phyloP scores from a whole-genome alignment of 2,888 invertebrate species.

The Drosophila infuscata region DNA sequence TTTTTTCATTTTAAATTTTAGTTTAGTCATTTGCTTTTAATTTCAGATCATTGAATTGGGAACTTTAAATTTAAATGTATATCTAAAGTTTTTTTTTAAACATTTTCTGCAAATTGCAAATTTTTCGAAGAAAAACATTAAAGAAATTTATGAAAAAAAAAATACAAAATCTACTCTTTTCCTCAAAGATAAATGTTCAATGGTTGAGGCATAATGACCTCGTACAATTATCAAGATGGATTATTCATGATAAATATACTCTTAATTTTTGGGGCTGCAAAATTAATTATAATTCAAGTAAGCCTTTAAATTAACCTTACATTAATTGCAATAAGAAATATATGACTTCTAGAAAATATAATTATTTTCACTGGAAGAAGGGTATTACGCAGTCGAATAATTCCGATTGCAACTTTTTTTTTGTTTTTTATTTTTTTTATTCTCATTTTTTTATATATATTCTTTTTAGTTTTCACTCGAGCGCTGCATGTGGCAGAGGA shows the following conservation, averaged over 20 bases:
- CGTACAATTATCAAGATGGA: neutral
- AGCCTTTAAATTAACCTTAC: neutral
- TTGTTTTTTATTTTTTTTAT: neutral
- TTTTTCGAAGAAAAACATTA: too few species aligned
- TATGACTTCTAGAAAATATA: neutral
- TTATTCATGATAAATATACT: neutral
- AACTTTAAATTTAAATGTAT: neutral
- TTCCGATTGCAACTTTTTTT: neutral
- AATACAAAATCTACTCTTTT: too few species aligned
- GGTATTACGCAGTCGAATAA: neutral
- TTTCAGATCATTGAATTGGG: neutral
- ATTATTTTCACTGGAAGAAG: neutral
- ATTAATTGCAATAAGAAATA: too few species aligned
- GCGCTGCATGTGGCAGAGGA: conserved; percentile 49
- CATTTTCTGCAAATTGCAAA: too few species aligned
- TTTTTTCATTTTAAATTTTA: neutral
- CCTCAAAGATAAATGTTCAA: neutral
- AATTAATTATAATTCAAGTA: neutral
- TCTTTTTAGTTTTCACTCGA: conserved; percentile 59
- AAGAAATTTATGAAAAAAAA: too few species aligned
- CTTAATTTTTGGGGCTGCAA: neutral
- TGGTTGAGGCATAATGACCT: neutral
- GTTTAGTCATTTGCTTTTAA: too few species aligned
- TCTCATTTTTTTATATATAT: conserved; percentile 3
- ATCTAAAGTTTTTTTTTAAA: too few species aligned